These are phyloP conservation scores for Rallus limicola DNA, from an alignment of 2,113 vertebrate genomes.

Conservation along the genomic window DNA sequence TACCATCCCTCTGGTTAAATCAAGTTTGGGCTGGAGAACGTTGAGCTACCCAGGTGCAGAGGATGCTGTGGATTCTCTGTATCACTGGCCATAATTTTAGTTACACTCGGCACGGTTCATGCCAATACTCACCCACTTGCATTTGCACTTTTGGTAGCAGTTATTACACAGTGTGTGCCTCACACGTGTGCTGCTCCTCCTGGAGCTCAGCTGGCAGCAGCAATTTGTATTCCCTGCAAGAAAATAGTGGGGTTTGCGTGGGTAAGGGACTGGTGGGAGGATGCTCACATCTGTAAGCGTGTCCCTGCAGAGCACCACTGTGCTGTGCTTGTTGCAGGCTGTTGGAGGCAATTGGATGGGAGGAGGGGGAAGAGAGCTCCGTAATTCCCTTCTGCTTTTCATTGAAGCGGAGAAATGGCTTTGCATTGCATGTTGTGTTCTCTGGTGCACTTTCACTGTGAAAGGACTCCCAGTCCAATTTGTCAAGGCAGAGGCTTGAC, in stretches of 20 bases:
- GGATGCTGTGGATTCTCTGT: constrained; percentile 16
- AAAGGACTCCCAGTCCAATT: constrained; percentile 24
- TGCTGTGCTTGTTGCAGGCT: background rate
- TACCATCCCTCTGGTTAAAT: background rate
- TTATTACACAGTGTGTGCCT: constrained; percentile 26
- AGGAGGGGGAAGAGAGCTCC: background rate
- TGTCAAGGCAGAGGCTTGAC: constrained; percentile 27
- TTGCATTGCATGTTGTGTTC: background rate
- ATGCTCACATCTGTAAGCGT: background rate
- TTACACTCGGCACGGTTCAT: background rate
- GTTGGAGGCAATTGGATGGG: background rate
- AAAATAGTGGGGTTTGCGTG: background rate
- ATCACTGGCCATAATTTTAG: constrained; percentile 37
- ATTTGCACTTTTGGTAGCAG: constrained; percentile 13
- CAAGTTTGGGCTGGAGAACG: background rate
- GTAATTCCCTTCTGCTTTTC: constrained; percentile 5
- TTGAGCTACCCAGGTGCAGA: constrained; percentile 14
- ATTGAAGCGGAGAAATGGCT: background rate
- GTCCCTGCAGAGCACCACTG: background rate
- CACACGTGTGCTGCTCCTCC: background rate
- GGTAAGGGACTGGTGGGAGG: background rate
- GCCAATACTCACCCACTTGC: constrained; percentile 41
- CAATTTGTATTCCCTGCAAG: background rate
- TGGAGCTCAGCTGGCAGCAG: background rate
- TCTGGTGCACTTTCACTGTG: background rate